Evolutionary conservation across 2,113 vertebrate genomes (phyloP), one percentile per base, ranked within the genome.

Genomic region (Pholis gunnellus): DNA sequence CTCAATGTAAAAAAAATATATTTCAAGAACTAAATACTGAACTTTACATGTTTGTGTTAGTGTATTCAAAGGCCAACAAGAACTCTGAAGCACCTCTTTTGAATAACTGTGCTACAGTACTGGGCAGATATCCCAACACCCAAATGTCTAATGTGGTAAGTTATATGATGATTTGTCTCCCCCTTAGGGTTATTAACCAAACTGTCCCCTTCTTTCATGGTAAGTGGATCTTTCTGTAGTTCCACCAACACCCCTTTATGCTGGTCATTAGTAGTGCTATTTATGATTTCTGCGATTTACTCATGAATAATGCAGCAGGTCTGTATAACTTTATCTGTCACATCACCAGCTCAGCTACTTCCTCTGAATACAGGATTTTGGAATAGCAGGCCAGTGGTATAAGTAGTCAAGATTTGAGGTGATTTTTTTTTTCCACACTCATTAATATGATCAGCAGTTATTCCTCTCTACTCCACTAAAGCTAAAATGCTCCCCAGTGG

Each of bases 371-470:
- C 10, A 70, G 10, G 36, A 2, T 64, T 15, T 52, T 36, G 11
- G n/a, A 79, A 52, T 2, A 34, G 7, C 29, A 57, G 40, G 22
- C 56, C 15, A 63, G 70, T 18, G 20, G 36, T 70, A 25, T 48
- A 78, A 78, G 66, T 65, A 71, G 52, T 48, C 31, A 31, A 69
- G 57, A 75, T 73, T 72, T 77, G 22, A 82, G n/a, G 57, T 72
- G 52, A 71, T 71, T 70, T 68, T 56, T 36, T 38, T 65, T 57
- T 76, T 76, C 42, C 48, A 38, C 0, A 40, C 87, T 92, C 79
- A 91, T 94, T 93, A 91, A 91, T 90, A 91, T 91, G 89, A 92
- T 93, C 82, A 93, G 88, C 85, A 87, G 91, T 87, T 92, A 83
- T 85, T 66, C 74, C 73, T 86, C 89, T 87, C 85, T 82, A 72